Evolutionary conservation across 2,888 invertebrate species (phyloP).

Genomic region (Drosophila melanosoma): DNA sequence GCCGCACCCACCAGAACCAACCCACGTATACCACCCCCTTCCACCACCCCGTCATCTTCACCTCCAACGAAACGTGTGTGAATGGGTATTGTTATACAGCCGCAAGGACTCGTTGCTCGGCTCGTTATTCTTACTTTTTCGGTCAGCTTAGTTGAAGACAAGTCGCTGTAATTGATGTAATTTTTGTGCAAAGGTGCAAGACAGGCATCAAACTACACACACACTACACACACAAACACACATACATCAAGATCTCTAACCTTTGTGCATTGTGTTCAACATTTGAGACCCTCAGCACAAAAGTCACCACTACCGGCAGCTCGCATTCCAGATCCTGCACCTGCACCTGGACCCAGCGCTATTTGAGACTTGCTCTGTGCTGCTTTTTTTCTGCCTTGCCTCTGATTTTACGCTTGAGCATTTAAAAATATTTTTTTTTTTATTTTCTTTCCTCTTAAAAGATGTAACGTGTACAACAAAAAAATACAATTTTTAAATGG

Average conservation of each 20-base stretch:
- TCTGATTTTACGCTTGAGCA: constrained; percentile 14
- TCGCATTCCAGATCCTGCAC: constrained; percentile 37
- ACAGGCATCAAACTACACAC: constrained; percentile 71
- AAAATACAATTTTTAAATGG: background rate
- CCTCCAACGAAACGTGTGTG: constrained; percentile 22
- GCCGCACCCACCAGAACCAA: constrained; percentile 6
- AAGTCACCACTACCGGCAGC: constrained; percentile 38
- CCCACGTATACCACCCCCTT: background rate
- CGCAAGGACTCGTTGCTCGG: constrained; percentile 53
- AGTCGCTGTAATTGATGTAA: constrained; percentile 77
- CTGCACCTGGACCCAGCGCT: constrained; percentile 10
- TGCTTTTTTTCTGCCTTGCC: background rate
- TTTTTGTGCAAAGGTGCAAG: constrained; percentile 69
- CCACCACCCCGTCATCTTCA: background rate
- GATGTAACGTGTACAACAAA: background rate
- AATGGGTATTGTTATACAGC: constrained; percentile 57
- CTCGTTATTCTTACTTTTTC: constrained; percentile 79
- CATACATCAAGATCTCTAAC: constrained; percentile 15
- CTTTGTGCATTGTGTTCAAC: constrained; percentile 44
- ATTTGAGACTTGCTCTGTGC: constrained; percentile 32
- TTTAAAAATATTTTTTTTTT: constrained; percentile 17
- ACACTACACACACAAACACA: constrained; percentile 5
- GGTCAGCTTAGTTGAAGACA: constrained; percentile 72
- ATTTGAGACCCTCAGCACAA: constrained; percentile 40
- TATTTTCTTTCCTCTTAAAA: background rate